Conservation (phyloP, 2,888 invertebrate species). For the Cabera pusaria region DNA sequence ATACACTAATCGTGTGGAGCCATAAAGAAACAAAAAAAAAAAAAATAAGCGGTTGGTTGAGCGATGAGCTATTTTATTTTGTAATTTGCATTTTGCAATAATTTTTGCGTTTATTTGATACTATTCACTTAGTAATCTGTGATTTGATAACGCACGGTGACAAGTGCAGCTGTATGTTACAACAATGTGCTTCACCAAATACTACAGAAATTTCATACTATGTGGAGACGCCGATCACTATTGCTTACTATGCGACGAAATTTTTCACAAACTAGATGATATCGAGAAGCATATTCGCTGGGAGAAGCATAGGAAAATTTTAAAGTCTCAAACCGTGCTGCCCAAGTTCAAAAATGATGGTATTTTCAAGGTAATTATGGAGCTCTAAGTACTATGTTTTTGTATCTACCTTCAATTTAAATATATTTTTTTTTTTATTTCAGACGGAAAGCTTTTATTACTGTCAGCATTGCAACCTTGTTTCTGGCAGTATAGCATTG, state of each 20-base stretch:
- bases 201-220: conserved; percentile 56
- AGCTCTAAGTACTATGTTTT: too few species aligned
- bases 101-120: too few species aligned
- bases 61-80: too few species aligned
- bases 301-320: conserved; percentile 50
- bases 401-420: too few species aligned
- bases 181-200: conserved; percentile 32
- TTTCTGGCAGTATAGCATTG: conserved; percentile 27
- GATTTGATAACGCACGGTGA: too few species aligned
- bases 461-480: conserved; percentile 54
- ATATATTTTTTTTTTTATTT: conserved; percentile 27
- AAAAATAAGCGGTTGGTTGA: too few species aligned
- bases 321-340: conserved; percentile 41
- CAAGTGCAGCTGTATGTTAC: too few species aligned
- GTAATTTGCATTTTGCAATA: too few species aligned
- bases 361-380: conserved; percentile 57
- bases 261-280: conserved; percentile 35
- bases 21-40: too few species aligned
- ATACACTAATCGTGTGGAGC: too few species aligned
- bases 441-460: conserved; percentile 51
- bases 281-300: conserved; percentile 58
- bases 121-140: too few species aligned
- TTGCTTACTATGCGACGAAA: conserved; percentile 58
- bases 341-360: conserved; percentile 48
- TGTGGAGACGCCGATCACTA: conserved; percentile 52